Evolutionary conservation across 2,797 vertebrate species (phyloP).

Genomic region (Poecilia velifera): DNA sequence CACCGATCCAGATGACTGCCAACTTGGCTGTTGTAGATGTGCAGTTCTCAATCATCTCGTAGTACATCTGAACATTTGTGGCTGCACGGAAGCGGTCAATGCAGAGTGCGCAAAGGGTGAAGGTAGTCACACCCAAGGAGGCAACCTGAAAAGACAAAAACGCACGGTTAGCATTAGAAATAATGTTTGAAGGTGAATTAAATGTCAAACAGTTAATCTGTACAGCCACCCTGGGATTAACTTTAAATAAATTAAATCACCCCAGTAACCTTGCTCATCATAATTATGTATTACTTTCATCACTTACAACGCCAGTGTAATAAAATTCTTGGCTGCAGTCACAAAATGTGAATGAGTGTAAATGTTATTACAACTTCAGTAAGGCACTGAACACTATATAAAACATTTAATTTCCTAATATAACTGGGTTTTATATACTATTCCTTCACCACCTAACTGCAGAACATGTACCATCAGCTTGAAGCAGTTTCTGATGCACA

Average conservation of each 20-base stretch:
- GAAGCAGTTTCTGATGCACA: slow-evolving; percentile 28
- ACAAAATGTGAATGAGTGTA: background rate
- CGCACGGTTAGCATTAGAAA: background rate
- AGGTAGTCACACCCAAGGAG: slow-evolving; percentile 95
- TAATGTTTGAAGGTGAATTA: background rate
- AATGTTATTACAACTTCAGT: background rate
- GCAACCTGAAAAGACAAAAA: slow-evolving; percentile 84
- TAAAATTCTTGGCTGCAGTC: background rate
- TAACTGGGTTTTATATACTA: slow-evolving; percentile 21
- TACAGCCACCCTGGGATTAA: background rate
- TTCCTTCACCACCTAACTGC: background rate
- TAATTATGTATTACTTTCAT: background rate
- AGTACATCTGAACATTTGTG: slow-evolving; percentile 99
- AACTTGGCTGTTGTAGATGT: slow-evolving; percentile 94
- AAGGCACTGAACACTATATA: background rate
- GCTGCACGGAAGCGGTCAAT: slow-evolving; percentile 96
- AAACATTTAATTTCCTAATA: slow-evolving; percentile 8
- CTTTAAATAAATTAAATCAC: background rate
- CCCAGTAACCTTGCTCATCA: background rate
- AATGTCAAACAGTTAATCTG: background rate
- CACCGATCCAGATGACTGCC: slow-evolving; percentile 97
- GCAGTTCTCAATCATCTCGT: slow-evolving; percentile 99
- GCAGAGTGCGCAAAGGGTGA: slow-evolving; percentile 95
- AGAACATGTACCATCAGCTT: slow-evolving; percentile 15
- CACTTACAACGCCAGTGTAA: background rate